Percentiles rank a stretch among this genome's conserved stretches.
phyloP scores from a whole-genome alignment of 2,888 invertebrate species.

The Calameuta pallipes region DNA sequence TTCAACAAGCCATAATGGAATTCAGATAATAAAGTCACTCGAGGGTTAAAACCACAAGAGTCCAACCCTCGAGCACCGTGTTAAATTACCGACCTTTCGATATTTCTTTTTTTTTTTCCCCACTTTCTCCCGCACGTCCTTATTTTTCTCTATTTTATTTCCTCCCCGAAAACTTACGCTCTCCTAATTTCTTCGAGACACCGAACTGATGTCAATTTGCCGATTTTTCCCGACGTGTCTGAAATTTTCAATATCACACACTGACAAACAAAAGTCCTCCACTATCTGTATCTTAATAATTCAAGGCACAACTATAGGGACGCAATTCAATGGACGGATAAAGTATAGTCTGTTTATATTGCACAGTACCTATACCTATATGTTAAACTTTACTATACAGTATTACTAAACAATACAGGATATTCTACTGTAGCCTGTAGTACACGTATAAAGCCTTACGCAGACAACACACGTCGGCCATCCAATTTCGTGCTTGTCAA shows the following conservation, averaged over 20 bases:
- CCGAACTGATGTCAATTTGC: not conserved
- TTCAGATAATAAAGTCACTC: not conserved
- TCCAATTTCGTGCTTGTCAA: constrained; percentile 4
- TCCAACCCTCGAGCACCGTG: not conserved
- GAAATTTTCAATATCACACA: not conserved
- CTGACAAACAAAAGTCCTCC: not conserved
- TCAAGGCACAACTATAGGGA: not conserved
- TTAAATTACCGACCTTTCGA: not conserved
- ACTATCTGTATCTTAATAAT: not conserved
- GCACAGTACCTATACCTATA: not conserved
- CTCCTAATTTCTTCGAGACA: not conserved
- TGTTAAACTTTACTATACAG: not conserved
- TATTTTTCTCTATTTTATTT: not conserved
- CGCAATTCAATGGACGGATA: not conserved
- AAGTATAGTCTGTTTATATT: not conserved
- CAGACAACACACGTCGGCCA: not conserved
- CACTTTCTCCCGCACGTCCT: not conserved
- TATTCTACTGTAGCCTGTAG: not conserved
- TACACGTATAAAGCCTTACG: not conserved
- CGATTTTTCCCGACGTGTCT: not conserved
- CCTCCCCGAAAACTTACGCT: not conserved
- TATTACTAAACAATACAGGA: not conserved
- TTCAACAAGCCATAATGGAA: not conserved
- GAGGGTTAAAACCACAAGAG: not conserved
- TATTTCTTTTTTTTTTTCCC: not conserved